phyloP scores from a whole-genome alignment of 2,888 invertebrate species.

The Bombylius discolor region DNA sequence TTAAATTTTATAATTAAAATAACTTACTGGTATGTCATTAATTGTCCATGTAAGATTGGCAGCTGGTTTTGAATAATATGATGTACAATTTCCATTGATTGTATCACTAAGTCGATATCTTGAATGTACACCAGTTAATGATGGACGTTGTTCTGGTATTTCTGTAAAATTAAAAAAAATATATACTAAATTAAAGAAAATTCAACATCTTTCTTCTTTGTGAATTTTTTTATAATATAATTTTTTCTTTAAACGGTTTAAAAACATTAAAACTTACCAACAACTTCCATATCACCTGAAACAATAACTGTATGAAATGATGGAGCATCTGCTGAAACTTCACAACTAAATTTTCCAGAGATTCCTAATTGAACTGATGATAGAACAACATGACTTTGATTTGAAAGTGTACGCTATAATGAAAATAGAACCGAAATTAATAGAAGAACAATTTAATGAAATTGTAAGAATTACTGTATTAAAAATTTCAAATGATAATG shows the following conservation, averaged over 20 bases:
- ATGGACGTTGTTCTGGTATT: conserved; percentile 40
- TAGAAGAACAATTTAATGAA: background rate
- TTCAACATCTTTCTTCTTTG: no score
- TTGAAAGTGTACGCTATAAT: conserved; percentile 28
- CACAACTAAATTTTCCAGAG: conserved; percentile 34
- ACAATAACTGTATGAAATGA: conserved; percentile 33
- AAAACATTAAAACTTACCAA: conserved; percentile 23
- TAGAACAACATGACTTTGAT: conserved; percentile 32
- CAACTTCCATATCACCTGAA: conserved; percentile 34
- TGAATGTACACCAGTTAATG: conserved; percentile 40
- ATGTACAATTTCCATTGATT: conserved; percentile 42
- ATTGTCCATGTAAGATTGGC: conserved; percentile 47
- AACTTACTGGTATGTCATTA: conserved; percentile 38
- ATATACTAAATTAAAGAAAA: no score
- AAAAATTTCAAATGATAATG: no score
- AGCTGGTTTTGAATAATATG: conserved; percentile 42
- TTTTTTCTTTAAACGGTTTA: no score
- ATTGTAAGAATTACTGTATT: background rate
- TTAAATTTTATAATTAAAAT: background rate
- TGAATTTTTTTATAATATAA: no score
- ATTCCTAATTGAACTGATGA: conserved; percentile 29
- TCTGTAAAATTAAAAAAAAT: conserved; percentile 28
- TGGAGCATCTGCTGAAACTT: conserved; percentile 36
- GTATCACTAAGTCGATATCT: conserved; percentile 41
- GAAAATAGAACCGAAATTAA: background rate